Base-by-base conservation (phyloP, 2,888 invertebrate species). In the Cheilosia vernalis region DNA sequence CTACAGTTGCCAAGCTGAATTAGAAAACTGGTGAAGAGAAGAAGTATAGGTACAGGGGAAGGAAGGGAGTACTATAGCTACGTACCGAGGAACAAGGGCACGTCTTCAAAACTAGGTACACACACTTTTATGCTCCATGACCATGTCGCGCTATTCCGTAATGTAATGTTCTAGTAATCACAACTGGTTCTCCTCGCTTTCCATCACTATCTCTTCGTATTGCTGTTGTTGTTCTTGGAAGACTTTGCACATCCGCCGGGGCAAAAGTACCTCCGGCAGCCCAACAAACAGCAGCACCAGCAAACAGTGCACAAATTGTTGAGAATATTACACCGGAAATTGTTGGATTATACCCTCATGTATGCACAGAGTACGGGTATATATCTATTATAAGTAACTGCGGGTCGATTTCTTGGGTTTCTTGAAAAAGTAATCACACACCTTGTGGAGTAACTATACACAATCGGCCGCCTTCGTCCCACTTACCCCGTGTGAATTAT, bases 271-370 rank as follows among this genome's bases (percentile, higher is more conserved):
- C 82, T 78, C 78, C 78, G 78, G 19, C 47, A 76, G 47, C 37
- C 10, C 37, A 37, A 37, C 15, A 42, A n/a, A 47, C 19, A 40
- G 44, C 27, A 13, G 47, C 33, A 21, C 7, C 33, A 21, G 51
- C 15, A 27, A 17, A 15, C 49, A 55, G 21, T 37, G 37, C 37
- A 47, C 64, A 67, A 67, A 67, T 78, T 78, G 83, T 55, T 47
- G 49, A 78, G 79, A 79, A 83, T 67, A 83, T 69, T 69, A 79
- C 73, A 83, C 83, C 82, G 82, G 82, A 83, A 83, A 83, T 83
- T 66, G 82, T 72, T 76, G 69, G 76, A 82, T 69, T 76, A 76
- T 82, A 53, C 77, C 82, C 82, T 58, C 72, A 63, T 78, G 37
- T 56, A 49, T 73, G 30, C 37, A 53, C 42, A 33, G 60, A 33